A percentile compares a stretch with the other conserved stretches of the same genome.
These are phyloP conservation scores for Tarsius wallacei DNA, from an alignment of 2,797 vertebrate genomes.

Conservation along the genomic window DNA sequence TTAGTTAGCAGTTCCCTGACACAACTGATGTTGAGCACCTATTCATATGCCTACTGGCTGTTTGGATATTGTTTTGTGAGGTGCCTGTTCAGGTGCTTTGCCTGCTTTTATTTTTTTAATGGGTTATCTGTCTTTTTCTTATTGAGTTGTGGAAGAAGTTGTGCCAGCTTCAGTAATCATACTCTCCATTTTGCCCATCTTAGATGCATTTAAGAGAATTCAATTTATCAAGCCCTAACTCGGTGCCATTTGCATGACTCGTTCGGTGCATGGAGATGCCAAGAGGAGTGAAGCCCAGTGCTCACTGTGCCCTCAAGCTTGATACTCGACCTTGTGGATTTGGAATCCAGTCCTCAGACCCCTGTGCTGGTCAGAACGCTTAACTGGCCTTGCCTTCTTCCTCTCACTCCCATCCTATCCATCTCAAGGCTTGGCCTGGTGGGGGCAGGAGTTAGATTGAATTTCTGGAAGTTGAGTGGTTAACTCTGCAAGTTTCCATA, in stretches of 20 bases:
- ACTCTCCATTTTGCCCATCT: neutral
- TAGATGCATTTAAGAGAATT: neutral
- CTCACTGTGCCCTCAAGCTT: neutral
- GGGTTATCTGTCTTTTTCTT: slow-evolving; percentile 9
- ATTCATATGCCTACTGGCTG: neutral
- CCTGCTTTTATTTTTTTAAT: neutral
- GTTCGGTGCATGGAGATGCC: neutral
- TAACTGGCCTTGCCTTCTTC: neutral
- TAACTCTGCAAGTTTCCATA: slow-evolving; percentile 25
- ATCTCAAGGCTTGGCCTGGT: neutral
- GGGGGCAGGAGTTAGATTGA: neutral
- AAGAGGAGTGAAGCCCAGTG: neutral
- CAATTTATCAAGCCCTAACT: neutral
- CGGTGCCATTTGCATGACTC: neutral
- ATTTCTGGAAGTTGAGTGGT: neutral
- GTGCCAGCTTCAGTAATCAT: neutral
- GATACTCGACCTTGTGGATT: neutral
- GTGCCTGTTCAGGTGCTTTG: neutral
- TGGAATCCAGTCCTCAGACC: neutral
- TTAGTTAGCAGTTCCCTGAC: neutral
- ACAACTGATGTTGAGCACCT: neutral
- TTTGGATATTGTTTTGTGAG: neutral
- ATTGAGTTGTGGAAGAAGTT: neutral
- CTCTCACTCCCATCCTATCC: neutral
- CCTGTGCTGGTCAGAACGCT: neutral